Evolutionary conservation across 2,113 vertebrate genomes (phyloP).

Genomic region (Theropithecus gelada): DNA sequence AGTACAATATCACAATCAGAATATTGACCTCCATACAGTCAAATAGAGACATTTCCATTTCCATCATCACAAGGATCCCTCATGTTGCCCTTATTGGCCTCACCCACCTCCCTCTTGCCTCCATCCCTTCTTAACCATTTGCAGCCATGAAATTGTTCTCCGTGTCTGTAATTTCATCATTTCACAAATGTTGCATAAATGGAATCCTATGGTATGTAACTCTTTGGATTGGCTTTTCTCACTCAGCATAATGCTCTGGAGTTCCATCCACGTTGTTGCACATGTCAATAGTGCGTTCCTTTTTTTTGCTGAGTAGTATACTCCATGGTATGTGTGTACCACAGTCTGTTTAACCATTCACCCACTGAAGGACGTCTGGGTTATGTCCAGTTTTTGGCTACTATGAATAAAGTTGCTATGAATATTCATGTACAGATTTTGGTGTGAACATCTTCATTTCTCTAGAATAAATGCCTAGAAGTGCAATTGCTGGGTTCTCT

Average conservation of each 20-base stretch:
- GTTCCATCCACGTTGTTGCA: neutral
- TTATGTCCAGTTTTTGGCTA: neutral
- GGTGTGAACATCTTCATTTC: neutral
- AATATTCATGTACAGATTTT: neutral
- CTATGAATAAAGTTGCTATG: neutral
- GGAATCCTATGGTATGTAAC: neutral
- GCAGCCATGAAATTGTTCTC: neutral
- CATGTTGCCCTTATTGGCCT: neutral
- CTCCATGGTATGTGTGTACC: too few relatives aligned
- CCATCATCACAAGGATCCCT: neutral
- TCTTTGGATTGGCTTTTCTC: neutral
- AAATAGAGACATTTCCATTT: neutral
- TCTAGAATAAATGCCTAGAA: neutral
- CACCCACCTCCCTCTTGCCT: neutral
- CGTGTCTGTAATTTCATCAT: neutral
- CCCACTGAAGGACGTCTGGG: neutral
- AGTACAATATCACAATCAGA: neutral
- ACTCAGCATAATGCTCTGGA: neutral
- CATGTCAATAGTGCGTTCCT: neutral
- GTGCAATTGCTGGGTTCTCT: neutral
- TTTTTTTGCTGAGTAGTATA: neutral
- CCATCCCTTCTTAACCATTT: neutral
- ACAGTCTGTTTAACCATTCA: neutral
- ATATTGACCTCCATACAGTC: neutral
- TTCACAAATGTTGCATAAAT: neutral